phyloP scores from a whole-genome alignment of 2,113 vertebrate genomes.

The Oreochromis niloticus region DNA sequence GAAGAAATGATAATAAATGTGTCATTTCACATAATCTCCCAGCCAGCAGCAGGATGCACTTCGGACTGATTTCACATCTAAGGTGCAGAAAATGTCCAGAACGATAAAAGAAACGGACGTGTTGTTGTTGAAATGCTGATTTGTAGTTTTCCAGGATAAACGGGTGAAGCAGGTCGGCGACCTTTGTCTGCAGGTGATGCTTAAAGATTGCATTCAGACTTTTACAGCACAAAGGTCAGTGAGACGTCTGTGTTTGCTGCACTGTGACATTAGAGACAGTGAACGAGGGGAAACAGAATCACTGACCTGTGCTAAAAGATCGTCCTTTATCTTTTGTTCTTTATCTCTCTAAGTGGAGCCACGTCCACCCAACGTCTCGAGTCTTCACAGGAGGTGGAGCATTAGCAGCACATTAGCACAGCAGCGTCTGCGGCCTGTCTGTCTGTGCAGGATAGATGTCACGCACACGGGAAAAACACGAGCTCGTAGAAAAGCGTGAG shows the following conservation, averaged over 20 bases:
- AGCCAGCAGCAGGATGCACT: not conserved
- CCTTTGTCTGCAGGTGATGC: constrained; percentile 9
- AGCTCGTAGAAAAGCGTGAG: not conserved
- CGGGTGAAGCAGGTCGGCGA: not conserved
- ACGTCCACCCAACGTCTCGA: too few species aligned
- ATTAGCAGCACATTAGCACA: not conserved
- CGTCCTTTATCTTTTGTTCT: not conserved
- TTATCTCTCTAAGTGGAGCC: not conserved
- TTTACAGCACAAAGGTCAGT: not conserved
- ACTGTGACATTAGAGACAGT: not conserved
- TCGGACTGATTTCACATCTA: not conserved
- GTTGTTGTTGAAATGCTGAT: not conserved
- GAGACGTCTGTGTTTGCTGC: not conserved
- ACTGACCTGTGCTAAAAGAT: not conserved
- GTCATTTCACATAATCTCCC: not conserved
- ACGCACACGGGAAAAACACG: not conserved
- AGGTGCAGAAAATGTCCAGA: not conserved
- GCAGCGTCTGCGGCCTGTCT: not conserved
- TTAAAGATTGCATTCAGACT: not conserved
- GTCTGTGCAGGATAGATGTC: not conserved
- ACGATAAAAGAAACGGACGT: not conserved
- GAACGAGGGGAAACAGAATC: not conserved
- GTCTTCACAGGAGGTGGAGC: not conserved
- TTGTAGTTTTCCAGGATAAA: not conserved
- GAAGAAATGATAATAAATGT: not conserved